Conservation (phyloP, 30 jellyfish, hydroid and myxozoan species). For the Chrysaora quinquecirrha region DNA sequence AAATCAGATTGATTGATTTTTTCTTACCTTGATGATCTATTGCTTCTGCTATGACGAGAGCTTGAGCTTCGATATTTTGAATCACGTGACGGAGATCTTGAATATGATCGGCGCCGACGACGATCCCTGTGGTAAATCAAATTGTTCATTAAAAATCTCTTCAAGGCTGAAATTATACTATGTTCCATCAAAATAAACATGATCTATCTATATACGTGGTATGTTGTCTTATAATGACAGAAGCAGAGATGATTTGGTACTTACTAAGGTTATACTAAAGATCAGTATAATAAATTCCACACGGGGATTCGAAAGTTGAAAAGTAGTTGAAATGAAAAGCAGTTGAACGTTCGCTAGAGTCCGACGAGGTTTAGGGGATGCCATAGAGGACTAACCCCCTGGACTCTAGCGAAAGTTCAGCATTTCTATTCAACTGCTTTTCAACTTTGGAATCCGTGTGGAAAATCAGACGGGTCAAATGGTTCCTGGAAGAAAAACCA, state of each 20-base stretch:
- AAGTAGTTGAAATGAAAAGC: no score
- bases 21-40: no score
- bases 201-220: neutral
- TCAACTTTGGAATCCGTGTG: no score
- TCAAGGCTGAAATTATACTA: neutral
- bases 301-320: neutral
- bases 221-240: neutral
- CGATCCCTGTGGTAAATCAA: constrained; percentile 48
- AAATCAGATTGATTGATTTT: neutral
- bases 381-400: no score
- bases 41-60: neutral
- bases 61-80: neutral
- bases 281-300: neutral
- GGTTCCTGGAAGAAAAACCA: no score
- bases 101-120: constrained; percentile 50
- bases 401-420: no score
- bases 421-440: no score
- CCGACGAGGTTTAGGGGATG: no score
- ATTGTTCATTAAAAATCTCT: no score
- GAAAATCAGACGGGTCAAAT: no score
- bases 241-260: neutral
- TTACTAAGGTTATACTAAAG: neutral
- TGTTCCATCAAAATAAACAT: neutral
- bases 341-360: no score
- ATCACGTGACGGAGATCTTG: constrained; percentile 17